phyloP scores from a whole-genome alignment of 2,113 vertebrate genomes.

The Lampris incognitus region DNA sequence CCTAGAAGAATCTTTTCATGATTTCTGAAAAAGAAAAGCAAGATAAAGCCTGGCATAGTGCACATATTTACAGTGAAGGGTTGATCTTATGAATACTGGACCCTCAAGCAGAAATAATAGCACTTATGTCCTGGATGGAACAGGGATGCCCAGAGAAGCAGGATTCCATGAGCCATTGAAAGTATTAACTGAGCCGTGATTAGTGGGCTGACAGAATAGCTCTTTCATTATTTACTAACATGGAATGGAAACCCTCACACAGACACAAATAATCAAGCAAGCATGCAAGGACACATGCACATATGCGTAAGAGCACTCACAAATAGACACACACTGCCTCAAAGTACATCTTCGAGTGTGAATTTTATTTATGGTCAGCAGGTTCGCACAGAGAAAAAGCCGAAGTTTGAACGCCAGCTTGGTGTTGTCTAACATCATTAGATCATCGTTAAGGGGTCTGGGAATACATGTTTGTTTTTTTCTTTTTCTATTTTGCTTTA shows the following conservation, averaged over 20 bases:
- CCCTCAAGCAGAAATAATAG: background rate
- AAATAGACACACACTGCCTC: slow-evolving; percentile 1
- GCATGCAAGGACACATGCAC: slow-evolving; percentile 1
- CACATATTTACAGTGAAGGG: background rate
- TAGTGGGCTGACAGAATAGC: slow-evolving; percentile 9
- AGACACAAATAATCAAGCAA: background rate
- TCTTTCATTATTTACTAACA: slow-evolving; percentile 4
- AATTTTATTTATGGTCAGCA: background rate
- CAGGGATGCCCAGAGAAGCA: background rate
- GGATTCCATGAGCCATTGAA: too few species aligned
- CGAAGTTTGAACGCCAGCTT: slow-evolving; percentile 27
- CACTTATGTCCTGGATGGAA: background rate
- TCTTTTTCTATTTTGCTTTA: too few species aligned
- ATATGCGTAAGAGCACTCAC: background rate
- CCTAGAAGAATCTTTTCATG: background rate
- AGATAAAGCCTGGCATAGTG: background rate
- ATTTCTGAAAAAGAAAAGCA: background rate
- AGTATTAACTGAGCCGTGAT: background rate
- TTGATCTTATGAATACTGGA: background rate
- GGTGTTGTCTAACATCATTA: background rate
- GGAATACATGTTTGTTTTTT: too few species aligned
- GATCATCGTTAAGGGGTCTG: too few species aligned
- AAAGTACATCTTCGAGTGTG: background rate
- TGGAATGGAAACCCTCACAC: slow-evolving; percentile 9
- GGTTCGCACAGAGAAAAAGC: slow-evolving; percentile 5